phyloP scores from a whole-genome alignment of 2,113 vertebrate species.

The Tautogolabrus adspersus region DNA sequence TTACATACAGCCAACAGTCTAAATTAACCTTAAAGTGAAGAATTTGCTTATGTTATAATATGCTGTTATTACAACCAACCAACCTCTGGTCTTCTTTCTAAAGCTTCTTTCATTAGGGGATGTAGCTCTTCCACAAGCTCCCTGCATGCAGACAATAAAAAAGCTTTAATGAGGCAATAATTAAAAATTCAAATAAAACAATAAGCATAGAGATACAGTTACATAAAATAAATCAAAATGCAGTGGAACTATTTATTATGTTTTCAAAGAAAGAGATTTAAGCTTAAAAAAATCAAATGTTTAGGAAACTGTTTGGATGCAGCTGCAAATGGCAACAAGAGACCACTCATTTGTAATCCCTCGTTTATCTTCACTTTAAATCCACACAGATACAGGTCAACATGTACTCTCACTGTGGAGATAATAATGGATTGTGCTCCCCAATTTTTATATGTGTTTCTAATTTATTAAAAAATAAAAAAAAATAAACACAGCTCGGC shows the following conservation, averaged over 20 bases:
- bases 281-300: conserved; percentile 21
- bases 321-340: conserved; percentile 86
- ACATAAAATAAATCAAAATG: neutral
- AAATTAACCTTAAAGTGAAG: neutral
- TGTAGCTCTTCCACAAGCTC: conserved; percentile 98
- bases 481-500: neutral
- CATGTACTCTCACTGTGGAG: conserved; percentile 32
- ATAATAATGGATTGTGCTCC: conserved; percentile 54
- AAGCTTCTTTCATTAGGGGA: conserved; percentile 97
- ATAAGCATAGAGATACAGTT: neutral
- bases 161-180: neutral
- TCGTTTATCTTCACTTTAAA: conserved; percentile 48
- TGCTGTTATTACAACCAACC: conserved; percentile 22
- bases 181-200: neutral
- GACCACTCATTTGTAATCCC: conserved; percentile 76
- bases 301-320: conserved; percentile 22
- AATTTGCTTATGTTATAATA: conserved; percentile 14
- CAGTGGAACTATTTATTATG: neutral
- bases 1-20: neutral
- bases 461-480: neutral
- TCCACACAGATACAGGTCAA: conserved; percentile 53
- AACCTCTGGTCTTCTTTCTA: conserved; percentile 97
- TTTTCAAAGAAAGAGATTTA: conserved; percentile 22
- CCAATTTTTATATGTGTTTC: conserved; percentile 73
- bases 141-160: conserved; percentile 74